Percentiles rank a stretch among this genome's conserved stretches.
phyloP scores from a whole-genome alignment of 2,797 vertebrate genomes.

The Crenichthys baileyi region DNA sequence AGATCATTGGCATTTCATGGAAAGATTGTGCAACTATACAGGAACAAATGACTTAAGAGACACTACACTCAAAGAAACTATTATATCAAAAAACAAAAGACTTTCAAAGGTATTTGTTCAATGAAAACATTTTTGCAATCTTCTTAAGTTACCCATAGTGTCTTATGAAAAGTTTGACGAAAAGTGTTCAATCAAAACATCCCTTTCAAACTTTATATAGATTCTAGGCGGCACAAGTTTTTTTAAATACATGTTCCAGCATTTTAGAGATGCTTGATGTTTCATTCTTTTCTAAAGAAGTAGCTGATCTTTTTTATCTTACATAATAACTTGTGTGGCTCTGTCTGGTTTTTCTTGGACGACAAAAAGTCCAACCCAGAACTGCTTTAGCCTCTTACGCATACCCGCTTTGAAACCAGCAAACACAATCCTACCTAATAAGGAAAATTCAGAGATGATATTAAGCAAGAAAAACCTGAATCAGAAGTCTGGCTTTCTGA shows the following conservation, averaged over 20 bases:
- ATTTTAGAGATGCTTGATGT: neutral
- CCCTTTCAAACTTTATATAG: neutral
- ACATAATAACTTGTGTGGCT: conserved; percentile 25
- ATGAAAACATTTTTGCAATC: neutral
- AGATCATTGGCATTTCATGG: conserved; percentile 1
- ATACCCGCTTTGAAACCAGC: conserved; percentile 39
- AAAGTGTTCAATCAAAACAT: neutral
- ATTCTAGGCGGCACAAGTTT: neutral
- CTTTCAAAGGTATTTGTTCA: no score
- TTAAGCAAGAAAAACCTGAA: conserved; percentile 60
- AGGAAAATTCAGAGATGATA: conserved; percentile 71
- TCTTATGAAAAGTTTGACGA: no score
- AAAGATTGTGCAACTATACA: neutral
- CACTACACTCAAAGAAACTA: neutral
- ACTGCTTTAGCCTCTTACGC: conserved; percentile 33
- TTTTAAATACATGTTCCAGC: neutral
- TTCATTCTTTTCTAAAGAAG: neutral
- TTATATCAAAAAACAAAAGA: neutral
- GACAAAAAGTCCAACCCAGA: conserved; percentile 36
- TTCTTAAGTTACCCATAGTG: neutral
- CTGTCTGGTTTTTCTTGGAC: conserved; percentile 43
- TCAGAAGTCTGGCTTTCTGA: conserved; percentile 52
- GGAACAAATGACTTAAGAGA: neutral
- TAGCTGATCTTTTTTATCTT: conserved; percentile 7
- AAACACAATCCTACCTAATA: conserved; percentile 80